phyloP scores from a whole-genome alignment of 2,888 invertebrate species.

The Ophion costatus region DNA sequence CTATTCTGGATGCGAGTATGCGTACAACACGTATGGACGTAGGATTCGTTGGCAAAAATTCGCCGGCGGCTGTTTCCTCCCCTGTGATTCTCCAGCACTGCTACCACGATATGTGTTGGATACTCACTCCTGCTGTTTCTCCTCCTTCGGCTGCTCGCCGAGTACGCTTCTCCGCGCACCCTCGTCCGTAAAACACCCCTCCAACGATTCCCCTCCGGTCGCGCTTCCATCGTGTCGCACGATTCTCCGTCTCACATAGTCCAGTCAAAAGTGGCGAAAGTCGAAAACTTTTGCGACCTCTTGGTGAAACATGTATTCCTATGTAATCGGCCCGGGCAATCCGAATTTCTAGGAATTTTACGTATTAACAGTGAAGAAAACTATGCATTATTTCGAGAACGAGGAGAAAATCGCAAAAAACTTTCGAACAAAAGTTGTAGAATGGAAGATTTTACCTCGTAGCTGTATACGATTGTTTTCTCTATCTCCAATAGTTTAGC shows the following conservation, averaged over 20 bases:
- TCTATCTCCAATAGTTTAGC: too few relatives aligned
- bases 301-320: too few relatives aligned
- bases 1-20: slow-evolving; percentile 31
- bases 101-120: slow-evolving; percentile 20
- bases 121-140: slow-evolving; percentile 17
- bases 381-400: too few relatives aligned
- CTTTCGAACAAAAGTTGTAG: too few relatives aligned
- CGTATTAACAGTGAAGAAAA: too few relatives aligned
- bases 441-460: too few relatives aligned
- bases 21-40: neutral
- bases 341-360: too few relatives aligned
- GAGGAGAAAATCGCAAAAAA: too few relatives aligned
- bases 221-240: neutral
- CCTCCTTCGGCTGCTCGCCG: neutral
- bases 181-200: neutral
- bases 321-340: too few relatives aligned
- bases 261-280: too few relatives aligned
- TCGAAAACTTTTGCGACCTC: too few relatives aligned
- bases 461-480: too few relatives aligned
- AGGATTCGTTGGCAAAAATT: slow-evolving; percentile 11
- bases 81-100: slow-evolving; percentile 64
- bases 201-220: neutral
- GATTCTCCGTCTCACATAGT: neutral
- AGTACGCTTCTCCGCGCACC: slow-evolving; percentile 1
- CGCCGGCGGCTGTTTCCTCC: slow-evolving; percentile 67